These are phyloP conservation scores for Peromyscus nudipes DNA, from an alignment of 2,797 vertebrate species.

Conservation along the genomic window DNA sequence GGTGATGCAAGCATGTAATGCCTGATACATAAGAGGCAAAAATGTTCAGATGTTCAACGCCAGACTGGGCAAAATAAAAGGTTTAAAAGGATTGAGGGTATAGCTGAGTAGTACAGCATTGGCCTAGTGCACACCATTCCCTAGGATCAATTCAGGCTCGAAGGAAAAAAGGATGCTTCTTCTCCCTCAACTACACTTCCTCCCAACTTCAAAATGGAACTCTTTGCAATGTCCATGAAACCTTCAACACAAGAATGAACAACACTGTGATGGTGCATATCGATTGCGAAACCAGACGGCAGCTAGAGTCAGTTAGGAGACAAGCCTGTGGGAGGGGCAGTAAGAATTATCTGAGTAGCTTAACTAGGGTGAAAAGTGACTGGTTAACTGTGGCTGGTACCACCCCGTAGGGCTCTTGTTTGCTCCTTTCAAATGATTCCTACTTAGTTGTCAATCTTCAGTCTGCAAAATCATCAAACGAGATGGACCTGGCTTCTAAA, in stretches of 20 bases:
- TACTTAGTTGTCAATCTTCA: neutral
- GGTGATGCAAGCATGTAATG: neutral
- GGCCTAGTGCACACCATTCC: neutral
- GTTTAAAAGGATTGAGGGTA: too few species aligned
- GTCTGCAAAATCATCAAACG: neutral
- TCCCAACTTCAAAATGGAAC: neutral
- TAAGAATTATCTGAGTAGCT: too few species aligned
- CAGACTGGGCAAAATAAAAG: neutral
- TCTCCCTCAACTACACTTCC: neutral
- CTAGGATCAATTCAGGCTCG: neutral
- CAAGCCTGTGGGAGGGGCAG: too few species aligned
- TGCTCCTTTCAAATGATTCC: neutral
- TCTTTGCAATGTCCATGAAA: neutral
- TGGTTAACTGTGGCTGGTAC: fast-evolving
- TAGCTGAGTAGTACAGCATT: neutral
- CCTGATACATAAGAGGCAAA: neutral
- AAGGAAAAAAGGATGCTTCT: neutral
- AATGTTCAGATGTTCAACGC: neutral
- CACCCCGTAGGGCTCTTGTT: neutral
- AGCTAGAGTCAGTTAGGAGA: neutral
- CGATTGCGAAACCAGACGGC: neutral
- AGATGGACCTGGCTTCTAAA: neutral
- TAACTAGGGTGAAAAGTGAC: too few species aligned
- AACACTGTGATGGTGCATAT: neutral
- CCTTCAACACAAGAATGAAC: neutral